phyloP scores from a whole-genome alignment of 2,113 vertebrate species.

The Mugil cephalus region DNA sequence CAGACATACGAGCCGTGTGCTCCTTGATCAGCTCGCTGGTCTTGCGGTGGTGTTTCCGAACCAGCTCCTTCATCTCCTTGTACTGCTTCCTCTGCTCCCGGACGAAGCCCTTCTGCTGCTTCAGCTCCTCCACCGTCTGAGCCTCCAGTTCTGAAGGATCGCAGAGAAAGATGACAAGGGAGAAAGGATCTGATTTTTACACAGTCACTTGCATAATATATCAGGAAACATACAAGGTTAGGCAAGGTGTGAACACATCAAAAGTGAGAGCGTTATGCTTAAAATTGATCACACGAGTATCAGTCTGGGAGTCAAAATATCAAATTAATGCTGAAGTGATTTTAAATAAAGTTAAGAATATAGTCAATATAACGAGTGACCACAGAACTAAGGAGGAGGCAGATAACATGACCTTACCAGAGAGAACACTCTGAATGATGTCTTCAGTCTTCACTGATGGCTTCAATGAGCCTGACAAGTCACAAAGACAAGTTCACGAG shows the following conservation, averaged over 20 bases:
- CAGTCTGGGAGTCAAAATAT: neutral
- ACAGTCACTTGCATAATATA: no score
- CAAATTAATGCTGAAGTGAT: neutral
- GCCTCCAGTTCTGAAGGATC: constrained; percentile 92
- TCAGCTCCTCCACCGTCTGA: constrained; percentile 94
- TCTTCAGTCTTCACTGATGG: constrained; percentile 92
- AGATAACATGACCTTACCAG: constrained; percentile 84
- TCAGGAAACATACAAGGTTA: no score
- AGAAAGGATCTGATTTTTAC: neutral
- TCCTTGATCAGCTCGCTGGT: constrained; percentile 96
- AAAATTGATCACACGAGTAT: neutral
- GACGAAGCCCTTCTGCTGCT: constrained; percentile 95
- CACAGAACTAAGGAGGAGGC: neutral
- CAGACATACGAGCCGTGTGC: constrained; percentile 90
- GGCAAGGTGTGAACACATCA: no score
- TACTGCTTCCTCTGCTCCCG: constrained; percentile 97
- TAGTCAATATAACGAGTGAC: neutral
- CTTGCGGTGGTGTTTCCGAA: constrained; percentile 95
- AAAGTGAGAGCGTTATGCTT: neutral
- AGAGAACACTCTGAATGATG: constrained; percentile 94
- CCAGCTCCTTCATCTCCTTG: constrained; percentile 98
- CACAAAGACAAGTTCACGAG: constrained; percentile 8
- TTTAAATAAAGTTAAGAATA: neutral
- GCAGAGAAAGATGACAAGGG: neutral
- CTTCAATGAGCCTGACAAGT: constrained; percentile 88